phyloP scores from a whole-genome alignment of 2,888 invertebrate species.

The Mythimna pallens region DNA sequence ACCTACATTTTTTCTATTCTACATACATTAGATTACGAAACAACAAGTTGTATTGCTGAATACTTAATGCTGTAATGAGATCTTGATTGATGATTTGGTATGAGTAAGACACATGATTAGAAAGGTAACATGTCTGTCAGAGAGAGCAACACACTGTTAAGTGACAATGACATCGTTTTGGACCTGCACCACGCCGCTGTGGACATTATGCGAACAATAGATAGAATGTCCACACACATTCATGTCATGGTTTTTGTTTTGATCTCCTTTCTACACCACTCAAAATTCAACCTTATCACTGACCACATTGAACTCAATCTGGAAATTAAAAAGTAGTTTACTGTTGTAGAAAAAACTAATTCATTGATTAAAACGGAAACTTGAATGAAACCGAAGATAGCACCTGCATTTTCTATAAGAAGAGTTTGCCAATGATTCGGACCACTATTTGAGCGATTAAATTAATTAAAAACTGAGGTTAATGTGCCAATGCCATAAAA shows the following conservation, averaged over 20 bases:
- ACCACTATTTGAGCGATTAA: conserved; percentile 9
- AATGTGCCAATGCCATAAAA: not conserved
- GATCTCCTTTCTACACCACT: conserved; percentile 41
- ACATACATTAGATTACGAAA: conserved; percentile 45
- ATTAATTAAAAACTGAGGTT: not conserved
- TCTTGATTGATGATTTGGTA: conserved; percentile 58
- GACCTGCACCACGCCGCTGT: conserved; percentile 53
- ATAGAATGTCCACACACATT: conserved; percentile 57
- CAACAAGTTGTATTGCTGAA: conserved; percentile 18
- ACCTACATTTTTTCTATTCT: conserved; percentile 21
- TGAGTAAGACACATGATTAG: conserved; percentile 54
- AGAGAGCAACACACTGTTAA: conserved; percentile 58
- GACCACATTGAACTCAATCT: conserved; percentile 11
- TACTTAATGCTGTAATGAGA: conserved; percentile 43
- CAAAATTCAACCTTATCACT: conserved; percentile 47
- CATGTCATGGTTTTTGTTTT: conserved; percentile 60
- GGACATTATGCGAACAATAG: conserved; percentile 62
- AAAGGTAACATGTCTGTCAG: conserved; percentile 63
- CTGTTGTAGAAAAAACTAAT: conserved; percentile 30
- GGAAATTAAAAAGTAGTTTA: not conserved
- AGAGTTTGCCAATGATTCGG: conserved; percentile 25
- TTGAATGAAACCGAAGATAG: conserved; percentile 63
- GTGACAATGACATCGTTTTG: conserved; percentile 73
- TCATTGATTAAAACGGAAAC: conserved; percentile 58
- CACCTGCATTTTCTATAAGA: conserved; percentile 49